Percentiles rank a stretch among this genome's conserved stretches.
These are phyloP conservation scores for Aplysina aerophoba DNA, from an alignment of 37 sponge, comb jelly and placozoan species.

Conservation along the genomic window DNA sequence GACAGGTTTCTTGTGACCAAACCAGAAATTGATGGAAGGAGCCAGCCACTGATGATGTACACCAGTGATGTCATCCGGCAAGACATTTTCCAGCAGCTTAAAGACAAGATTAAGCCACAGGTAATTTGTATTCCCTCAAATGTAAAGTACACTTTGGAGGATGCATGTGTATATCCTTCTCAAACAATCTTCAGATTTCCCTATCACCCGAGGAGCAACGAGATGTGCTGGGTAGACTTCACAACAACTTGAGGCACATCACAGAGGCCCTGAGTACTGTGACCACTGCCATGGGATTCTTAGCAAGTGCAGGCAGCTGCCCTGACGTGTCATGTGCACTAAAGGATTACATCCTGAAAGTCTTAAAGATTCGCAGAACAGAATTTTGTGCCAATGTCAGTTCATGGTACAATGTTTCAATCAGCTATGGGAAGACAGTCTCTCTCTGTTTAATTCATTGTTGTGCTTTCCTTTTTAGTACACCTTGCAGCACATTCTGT, in stretches of 20 bases:
- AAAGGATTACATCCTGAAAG: constrained; percentile 45
- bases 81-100: constrained; percentile 47
- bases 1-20: constrained; percentile 70
- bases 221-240: constrained; percentile 51
- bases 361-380: constrained; percentile 44
- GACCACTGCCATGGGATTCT: constrained; percentile 66
- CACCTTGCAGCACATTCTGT: constrained; percentile 50
- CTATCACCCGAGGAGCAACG: constrained; percentile 37
- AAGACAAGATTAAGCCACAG: constrained; percentile 47
- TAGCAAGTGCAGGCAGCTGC: constrained; percentile 56
- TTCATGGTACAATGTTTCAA: background rate
- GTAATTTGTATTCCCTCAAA: background rate
- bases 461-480: background rate
- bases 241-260: constrained; percentile 26
- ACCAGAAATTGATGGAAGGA: constrained; percentile 55
- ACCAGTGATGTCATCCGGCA: constrained; percentile 42
- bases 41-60: constrained; percentile 53
- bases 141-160: no score
- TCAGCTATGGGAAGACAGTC: background rate
- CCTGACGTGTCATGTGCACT: constrained; percentile 31
- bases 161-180: background rate
- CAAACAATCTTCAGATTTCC: constrained; percentile 1
- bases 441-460: no score
- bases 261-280: constrained; percentile 58
- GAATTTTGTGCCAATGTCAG: constrained; percentile 52